Evolutionary conservation across 2,888 invertebrate genomes (phyloP), one percentile per base, ranked within the genome.

Genomic region (Pemphredon lugubris): DNA sequence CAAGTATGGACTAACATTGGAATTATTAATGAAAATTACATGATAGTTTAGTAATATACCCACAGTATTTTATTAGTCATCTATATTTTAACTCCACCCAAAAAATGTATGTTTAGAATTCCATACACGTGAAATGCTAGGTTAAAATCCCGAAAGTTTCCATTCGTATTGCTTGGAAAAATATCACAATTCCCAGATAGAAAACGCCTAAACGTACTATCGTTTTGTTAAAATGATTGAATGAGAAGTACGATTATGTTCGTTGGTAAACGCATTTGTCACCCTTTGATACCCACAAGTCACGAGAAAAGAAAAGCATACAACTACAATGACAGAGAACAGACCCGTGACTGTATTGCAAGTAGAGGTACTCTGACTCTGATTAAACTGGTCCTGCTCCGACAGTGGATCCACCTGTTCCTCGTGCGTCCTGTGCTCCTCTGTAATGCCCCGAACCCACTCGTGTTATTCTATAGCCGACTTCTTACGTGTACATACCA

Each of bases 311-410:
- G 73, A 76, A 73, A 87, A 87, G 84, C 84, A 81, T 86, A 86
- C 80, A 85, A 82, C 83, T 87, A 85, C 82, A 85, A 84, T 88
- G 86, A 87, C 84, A 88, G 85, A 85, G 77, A 89, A 89, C 89
- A 89, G 89, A 89, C 89, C 89, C 88, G 83, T 89, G 77, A 85
- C 84, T 86, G 87, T 85, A 87, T 89, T 88, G 84, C 88, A 84
- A 85, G 88, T 87, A 83, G 87, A 84, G 74, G 84, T 87, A 86
- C 85, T 88, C 87, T 88, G 89, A 86, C 87, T 84, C 81, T 87
- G 88, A 87, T 84, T 89, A 89, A 86, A 83, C 85, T 89, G 87
- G 83, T 84, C 88, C 85, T 87, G 87, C 79, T 90, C 86, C 83
- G 84, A 84, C 83, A 87, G 79, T 55, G 86, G 82, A 69, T 84